Base-by-base conservation (phyloP, 2,113 vertebrate genomes). In the Dasyprocta punctata region DNA sequence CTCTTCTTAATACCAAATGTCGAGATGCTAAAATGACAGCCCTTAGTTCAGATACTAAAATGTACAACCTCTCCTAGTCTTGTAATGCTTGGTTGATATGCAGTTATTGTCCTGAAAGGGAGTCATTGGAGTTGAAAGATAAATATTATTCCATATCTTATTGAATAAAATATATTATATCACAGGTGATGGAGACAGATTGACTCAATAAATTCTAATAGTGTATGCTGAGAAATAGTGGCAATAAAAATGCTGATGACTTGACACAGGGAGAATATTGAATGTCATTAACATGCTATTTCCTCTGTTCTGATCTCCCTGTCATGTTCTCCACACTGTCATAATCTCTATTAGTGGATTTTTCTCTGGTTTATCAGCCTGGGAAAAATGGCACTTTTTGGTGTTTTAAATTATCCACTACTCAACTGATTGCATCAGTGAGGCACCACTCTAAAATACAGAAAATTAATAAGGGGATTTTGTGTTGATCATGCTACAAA, bases 131-230 rank as follows among this genome's bases (percentile, higher is more conserved):
- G 92, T 98, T 98, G 98, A 98, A 99, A 99, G 98, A 99, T 99
- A 99, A 99, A 99, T 99, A 99, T 99, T 99, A 99, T 98, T 99
- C 97, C 75, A 87, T 98, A 98, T 98, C 98, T 98, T 98, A 99
- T 98, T 99, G 98, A 99, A 99, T 99, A 99, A 99, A 99, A 99
- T 99, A 98, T 98, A 99, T 99, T 99, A 99, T 99, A 98, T 98
- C 98, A 98, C 98, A 98, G 98, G 98, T 99, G 98, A 99, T 99
- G 97, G 98, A 99, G 98, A 99, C 99, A 99, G 99, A 99, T 98
- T 98, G 99, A 98, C 98, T 99, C 98, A 99, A 99, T 99, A 99
- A 99, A 99, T 99, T 98, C 98, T 98, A 98, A 98, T 99, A 98
- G 98, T 98, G 98, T 99, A 98, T 98, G 98, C 90, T 81, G 98